A percentile compares a stretch with the other conserved stretches of the same genome.
phyloP scores from a whole-genome alignment of 2,797 vertebrate species.

The Otolemur crassicaudatus region DNA sequence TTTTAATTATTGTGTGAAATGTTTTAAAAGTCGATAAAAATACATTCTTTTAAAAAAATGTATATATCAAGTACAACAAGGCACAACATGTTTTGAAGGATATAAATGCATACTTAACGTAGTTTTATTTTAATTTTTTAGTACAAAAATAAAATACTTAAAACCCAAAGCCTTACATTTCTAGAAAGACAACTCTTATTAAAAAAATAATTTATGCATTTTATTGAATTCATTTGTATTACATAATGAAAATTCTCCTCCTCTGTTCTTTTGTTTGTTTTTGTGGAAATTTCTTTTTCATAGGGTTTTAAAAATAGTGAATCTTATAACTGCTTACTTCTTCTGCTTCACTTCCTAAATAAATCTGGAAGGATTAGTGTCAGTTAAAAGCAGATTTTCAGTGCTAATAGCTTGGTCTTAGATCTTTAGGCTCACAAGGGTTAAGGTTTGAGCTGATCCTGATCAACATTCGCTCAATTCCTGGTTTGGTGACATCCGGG shows the following conservation, averaged over 20 bases:
- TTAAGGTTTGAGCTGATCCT: constrained; percentile 34
- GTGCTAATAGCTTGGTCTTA: neutral
- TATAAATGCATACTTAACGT: neutral
- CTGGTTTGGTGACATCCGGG: constrained; percentile 46
- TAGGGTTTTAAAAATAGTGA: neutral
- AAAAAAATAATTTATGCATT: neutral
- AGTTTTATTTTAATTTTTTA: constrained; percentile 22
- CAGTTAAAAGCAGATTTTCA: neutral
- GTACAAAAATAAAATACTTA: constrained; percentile 55
- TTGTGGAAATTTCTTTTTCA: neutral
- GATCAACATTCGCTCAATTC: neutral
- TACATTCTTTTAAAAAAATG: neutral
- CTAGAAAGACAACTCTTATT: neutral
- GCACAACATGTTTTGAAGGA: neutral
- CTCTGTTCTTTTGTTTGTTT: neutral
- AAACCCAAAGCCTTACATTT: neutral
- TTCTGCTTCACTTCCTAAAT: constrained; percentile 30
- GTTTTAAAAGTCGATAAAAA: neutral
- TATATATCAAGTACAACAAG: neutral
- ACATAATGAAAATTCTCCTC: neutral
- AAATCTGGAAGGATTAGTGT: neutral
- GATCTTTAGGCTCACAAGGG: constrained; percentile 17
- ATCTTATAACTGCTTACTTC: constrained; percentile 8
- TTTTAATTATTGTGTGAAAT: constrained; percentile 41
- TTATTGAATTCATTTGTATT: constrained; percentile 29